A percentile compares a stretch with the other conserved stretches of the same genome.
Evolutionary conservation across 2,888 invertebrate genomes (phyloP).

Genomic region (Gibbula magus): DNA sequence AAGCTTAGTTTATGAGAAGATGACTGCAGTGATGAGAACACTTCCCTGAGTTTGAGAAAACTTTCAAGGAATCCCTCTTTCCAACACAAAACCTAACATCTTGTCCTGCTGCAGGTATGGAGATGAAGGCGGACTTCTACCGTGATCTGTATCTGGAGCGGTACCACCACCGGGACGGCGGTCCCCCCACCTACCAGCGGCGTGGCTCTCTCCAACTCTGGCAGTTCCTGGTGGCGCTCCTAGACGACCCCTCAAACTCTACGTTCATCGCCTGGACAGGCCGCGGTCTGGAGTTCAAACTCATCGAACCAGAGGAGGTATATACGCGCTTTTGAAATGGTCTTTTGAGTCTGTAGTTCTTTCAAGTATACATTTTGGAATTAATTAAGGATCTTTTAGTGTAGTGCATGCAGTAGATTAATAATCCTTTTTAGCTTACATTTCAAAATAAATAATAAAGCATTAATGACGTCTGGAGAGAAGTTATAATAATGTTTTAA

Average conservation of each 20-base stretch:
- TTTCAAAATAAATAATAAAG: too few relatives aligned
- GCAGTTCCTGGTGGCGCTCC: constrained; percentile 92
- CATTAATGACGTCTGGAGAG: too few relatives aligned
- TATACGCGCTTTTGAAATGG: neutral
- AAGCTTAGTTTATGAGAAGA: too few relatives aligned
- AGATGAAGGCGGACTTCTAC: constrained; percentile 66
- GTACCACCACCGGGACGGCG: constrained; percentile 60
- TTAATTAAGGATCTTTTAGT: too few relatives aligned
- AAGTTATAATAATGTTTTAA: too few relatives aligned
- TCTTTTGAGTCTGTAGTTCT: too few relatives aligned
- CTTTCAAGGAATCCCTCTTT: too few relatives aligned
- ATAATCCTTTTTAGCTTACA: too few relatives aligned
- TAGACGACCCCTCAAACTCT: constrained; percentile 76
- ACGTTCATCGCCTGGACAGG: constrained; percentile 92
- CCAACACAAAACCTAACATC: neutral
- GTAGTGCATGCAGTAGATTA: too few relatives aligned
- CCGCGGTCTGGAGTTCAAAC: constrained; percentile 94
- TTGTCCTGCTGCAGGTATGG: constrained; percentile 52
- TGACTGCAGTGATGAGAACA: too few relatives aligned
- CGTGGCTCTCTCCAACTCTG: constrained; percentile 82
- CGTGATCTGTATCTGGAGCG: constrained; percentile 67
- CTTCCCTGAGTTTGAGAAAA: too few relatives aligned
- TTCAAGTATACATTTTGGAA: too few relatives aligned
- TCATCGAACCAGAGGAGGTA: constrained; percentile 95
- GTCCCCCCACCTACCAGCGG: constrained; percentile 71